phyloP scores from a whole-genome alignment of 2,797 vertebrate species.

The Vireo griseus region DNA sequence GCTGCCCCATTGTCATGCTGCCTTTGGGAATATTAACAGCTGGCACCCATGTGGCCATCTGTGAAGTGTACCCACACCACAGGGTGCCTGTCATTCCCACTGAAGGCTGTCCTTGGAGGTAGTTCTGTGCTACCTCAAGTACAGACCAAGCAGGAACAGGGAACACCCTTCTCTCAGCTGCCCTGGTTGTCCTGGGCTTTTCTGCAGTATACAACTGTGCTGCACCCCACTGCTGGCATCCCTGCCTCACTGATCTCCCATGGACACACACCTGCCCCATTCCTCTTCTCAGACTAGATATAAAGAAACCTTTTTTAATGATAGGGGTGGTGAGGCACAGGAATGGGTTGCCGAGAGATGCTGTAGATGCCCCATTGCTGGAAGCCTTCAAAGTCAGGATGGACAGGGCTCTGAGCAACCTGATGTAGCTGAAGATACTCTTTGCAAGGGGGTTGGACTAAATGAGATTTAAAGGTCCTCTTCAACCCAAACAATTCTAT shows the following conservation, averaged over 20 bases:
- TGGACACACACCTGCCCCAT: not conserved
- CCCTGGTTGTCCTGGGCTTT: not conserved
- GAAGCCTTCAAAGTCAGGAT: not conserved
- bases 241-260: not conserved
- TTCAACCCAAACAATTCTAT: not conserved
- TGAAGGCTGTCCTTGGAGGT: not conserved
- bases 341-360: not conserved
- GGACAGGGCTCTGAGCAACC: not conserved
- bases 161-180: not conserved
- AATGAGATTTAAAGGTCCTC: not conserved
- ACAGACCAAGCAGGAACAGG: not conserved
- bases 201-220: not conserved
- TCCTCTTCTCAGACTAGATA: not conserved
- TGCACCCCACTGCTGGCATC: not conserved
- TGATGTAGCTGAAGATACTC: not conserved
- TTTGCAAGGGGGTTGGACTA: not conserved
- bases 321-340: not conserved
- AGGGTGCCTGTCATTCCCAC: not conserved
- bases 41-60: not conserved
- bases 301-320: accelerated
- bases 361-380: not conserved
- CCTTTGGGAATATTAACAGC: not conserved
- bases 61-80: not conserved
- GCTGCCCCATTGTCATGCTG: not conserved
- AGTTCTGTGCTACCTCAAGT: not conserved